Evolutionary conservation across 1,140 invertebrate genomes (phyloP), one percentile per base, ranked within the genome.

Genomic region (Lithobius niger): DNA sequence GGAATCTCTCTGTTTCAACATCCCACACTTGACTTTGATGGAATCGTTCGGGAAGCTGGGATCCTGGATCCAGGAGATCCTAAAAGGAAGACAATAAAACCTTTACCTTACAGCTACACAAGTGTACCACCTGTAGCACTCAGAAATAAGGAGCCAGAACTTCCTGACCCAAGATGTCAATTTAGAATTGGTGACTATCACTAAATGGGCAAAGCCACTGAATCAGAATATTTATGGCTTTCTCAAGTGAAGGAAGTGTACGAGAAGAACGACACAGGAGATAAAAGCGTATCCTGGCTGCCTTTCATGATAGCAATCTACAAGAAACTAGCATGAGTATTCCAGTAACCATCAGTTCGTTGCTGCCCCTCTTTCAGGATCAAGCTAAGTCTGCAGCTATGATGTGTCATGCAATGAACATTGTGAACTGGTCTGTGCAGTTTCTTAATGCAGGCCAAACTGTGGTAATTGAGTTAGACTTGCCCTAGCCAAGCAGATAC

Each of bases 401-500:
- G 28, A 57, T 57, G 16, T 42, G 2, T 27, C 58, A 62, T 60
- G 53, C 25, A 1, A 65, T 64, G 59, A 52, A 62, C 24, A 57
- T 55, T n/a, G 44, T 66, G 1, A 49, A 47, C 28, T 43, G 48
- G 25, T 42, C 58, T 42, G 52, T 55, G n/a, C 26, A 58, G 48
- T 54, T 58, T 43, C 51, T 63, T 2, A 67, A 67, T 51, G 57
- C 60, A 42, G 56, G 57, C 1, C 62, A 66, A 45, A 26, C 43
- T 18, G 54, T 54, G 59, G 52, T 62, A 6, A 44, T 61, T 27
- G 55, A 26, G 49, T 44, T 59, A 25, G 62, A 64, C 63, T 57
- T 55, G 56, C 57, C 21, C n/a, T 64, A n/a, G 61, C 61, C 27
- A 66, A 66, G 36, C 31, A 59, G 19, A 60, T 61, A 25, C 60